A percentile compares a stretch with the other conserved stretches of the same genome.
phyloP scores from a whole-genome alignment of 1,140 invertebrate genomes.

The Mya arenaria region DNA sequence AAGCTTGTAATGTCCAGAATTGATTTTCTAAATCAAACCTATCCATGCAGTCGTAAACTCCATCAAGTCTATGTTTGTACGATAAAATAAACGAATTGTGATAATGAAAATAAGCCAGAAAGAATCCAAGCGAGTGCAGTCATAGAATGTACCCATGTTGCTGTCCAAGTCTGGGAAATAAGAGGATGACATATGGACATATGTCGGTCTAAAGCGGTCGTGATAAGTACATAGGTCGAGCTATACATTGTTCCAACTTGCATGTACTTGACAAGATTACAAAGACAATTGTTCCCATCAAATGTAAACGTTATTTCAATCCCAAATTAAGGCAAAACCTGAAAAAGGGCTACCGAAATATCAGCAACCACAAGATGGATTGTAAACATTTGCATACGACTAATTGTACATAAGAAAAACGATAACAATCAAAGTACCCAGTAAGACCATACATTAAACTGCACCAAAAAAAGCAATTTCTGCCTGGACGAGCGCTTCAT shows the following conservation, averaged over 20 bases:
- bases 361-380: conserved; percentile 88
- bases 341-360: no score
- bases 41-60: no score
- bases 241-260: conserved; percentile 90
- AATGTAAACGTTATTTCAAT: conserved; percentile 88
- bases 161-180: conserved; percentile 75
- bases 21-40: no score
- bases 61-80: no score
- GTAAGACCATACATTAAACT: conserved; percentile 86
- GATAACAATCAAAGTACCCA: conserved; percentile 87
- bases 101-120: conserved; percentile 85
- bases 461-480: conserved; percentile 83
- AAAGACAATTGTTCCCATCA: conserved; percentile 85
- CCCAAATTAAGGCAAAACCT: no score
- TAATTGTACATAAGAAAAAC: conserved; percentile 82
- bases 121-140: conserved; percentile 84
- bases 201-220: conserved; percentile 93
- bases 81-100: conserved; percentile 86
- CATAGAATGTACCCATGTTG: conserved; percentile 74
- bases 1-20: no score
- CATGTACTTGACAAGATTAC: conserved; percentile 85
- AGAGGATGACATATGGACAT: conserved; percentile 90
- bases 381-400: conserved; percentile 89
- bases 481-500: conserved; percentile 83
- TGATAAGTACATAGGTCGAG: conserved; percentile 96